These are phyloP conservation scores for Pammene aurita DNA, from an alignment of 2,888 invertebrate genomes.

Conservation along the genomic window DNA sequence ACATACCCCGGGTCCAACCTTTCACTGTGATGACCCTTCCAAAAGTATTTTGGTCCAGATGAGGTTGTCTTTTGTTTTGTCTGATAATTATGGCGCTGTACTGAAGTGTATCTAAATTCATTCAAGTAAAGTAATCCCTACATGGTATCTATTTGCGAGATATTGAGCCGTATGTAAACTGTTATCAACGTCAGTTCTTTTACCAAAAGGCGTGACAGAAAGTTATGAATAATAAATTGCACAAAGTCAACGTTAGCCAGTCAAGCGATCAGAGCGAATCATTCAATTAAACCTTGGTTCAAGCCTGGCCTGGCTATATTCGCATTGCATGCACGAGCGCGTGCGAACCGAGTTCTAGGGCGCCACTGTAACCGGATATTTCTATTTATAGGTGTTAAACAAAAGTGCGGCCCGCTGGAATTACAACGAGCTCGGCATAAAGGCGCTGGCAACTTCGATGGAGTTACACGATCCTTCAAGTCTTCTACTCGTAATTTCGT, in stretches of 20 bases:
- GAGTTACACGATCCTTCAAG: too few relatives aligned
- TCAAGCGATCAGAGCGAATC: slow-evolving; percentile 36
- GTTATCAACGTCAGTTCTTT: background rate
- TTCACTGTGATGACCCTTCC: too few relatives aligned
- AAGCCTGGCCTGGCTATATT: background rate
- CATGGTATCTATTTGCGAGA: background rate
- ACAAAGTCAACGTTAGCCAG: slow-evolving; percentile 35
- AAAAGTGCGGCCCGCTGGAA: too few relatives aligned
- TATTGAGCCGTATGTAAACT: background rate
- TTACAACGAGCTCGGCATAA: too few relatives aligned
- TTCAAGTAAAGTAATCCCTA: too few relatives aligned
- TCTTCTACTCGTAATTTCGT: too few relatives aligned
- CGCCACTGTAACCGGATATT: too few relatives aligned
- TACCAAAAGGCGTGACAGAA: slow-evolving; percentile 24
- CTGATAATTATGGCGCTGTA: background rate
- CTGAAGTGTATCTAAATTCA: too few relatives aligned
- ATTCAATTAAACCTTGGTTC: slow-evolving; percentile 37
- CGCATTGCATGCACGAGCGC: background rate
- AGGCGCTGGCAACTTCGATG: too few relatives aligned
- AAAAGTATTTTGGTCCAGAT: background rate
- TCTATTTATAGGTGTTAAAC: too few relatives aligned
- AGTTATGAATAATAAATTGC: slow-evolving; percentile 36
- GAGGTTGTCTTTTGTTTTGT: background rate
- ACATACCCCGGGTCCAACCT: too few relatives aligned
- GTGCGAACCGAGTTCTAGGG: too few relatives aligned